Evolutionary conservation across 2,113 vertebrate genomes (phyloP), one percentile per base, ranked within the genome.

Genomic region (Rhinichthys klamathensis): DNA sequence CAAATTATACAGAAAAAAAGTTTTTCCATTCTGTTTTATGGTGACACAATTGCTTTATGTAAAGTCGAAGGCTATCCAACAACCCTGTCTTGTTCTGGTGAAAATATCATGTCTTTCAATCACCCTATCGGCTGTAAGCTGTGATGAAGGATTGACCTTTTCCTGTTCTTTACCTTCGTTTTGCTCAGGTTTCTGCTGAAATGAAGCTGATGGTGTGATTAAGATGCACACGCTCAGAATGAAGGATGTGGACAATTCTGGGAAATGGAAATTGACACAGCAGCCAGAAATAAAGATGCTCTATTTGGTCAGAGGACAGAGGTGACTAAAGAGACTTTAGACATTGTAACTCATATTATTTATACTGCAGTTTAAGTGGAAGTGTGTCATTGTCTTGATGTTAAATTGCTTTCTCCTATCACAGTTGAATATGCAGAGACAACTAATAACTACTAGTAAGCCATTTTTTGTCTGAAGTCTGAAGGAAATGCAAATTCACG

Each of bases 41-140:
- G 80, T 81, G 80, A 69, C 63, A 72, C 51, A 58, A 73, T 72
- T 72, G 65, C 49, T 83, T 82, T 72, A 82, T 72, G 67, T 82
- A 72, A 82, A 85, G 51, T 75, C 30, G 3, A 18, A 61, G 65
- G 78, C 25, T 51, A 65, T 35, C 44, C 79, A 84, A 82, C n/a
- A 32, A 75, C 23, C 11, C 41, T 88, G 85, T 54, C 49, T 87
- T 77, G 87, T 75, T 44, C 86, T 58, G 82, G 88, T 80, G 82
- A 86, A 90, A 92, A 93, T 91, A 85, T 86, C 85, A 90, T 86
- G 87, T 88, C 89, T 88, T 90, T 93, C 91, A 88, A 86, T 92
- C 90, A 90, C 44, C 49, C 73, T 85, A 10, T 84, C 87, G 82
- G 84, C 27, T 21, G 25, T 56, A 88, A 72, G 32, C 76, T 73